phyloP scores from a whole-genome alignment of 2,113 vertebrate species.

The Meriones unguiculatus region DNA sequence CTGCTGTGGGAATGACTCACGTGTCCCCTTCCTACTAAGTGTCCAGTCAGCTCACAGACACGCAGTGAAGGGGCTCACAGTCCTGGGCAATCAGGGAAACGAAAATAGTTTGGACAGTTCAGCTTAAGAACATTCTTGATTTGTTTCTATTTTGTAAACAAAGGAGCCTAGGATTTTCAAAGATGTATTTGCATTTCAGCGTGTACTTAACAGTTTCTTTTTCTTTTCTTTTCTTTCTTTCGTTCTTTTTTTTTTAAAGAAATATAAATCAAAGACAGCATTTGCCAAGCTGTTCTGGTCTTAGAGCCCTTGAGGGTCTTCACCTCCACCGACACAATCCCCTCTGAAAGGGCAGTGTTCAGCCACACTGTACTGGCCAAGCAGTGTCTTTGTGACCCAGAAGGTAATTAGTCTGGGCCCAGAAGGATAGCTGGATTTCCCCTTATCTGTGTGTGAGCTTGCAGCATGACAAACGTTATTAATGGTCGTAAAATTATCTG shows the following conservation, averaged over 20 bases:
- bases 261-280: background rate
- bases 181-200: background rate
- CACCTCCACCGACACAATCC: background rate
- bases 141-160: background rate
- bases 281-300: background rate
- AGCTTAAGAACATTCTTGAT: background rate
- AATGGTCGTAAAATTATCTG: conserved; percentile 78
- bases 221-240: no score
- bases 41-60: background rate
- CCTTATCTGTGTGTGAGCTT: conserved; percentile 56
- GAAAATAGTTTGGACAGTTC: background rate
- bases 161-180: background rate
- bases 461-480: conserved; percentile 59
- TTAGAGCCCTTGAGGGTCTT: background rate
- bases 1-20: background rate
- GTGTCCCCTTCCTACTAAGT: background rate
- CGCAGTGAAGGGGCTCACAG: background rate
- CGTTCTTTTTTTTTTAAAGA: background rate
- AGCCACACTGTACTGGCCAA: background rate
- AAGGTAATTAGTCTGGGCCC: conserved; percentile 76
- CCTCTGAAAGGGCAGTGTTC: background rate
- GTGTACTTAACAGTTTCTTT: background rate
- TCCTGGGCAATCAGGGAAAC: background rate
- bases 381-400: conserved; percentile 56
- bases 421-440: conserved; percentile 61